Base-by-base conservation (phyloP, 2,113 vertebrate genomes). In the Potamarius usumacintae region DNA sequence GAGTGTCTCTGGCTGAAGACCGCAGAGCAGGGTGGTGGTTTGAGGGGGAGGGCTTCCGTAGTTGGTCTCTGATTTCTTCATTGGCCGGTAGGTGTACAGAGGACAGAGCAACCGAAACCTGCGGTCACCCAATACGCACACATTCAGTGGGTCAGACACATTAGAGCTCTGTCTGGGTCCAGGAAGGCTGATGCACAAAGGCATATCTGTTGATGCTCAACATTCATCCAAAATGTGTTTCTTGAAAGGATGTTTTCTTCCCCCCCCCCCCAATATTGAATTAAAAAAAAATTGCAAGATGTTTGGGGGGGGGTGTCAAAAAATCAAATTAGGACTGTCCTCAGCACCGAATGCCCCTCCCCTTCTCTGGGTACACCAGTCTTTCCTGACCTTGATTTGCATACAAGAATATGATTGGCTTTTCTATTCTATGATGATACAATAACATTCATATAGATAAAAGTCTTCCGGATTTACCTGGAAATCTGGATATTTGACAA, bases 31-130 rank as follows among this genome's bases (percentile, higher is more conserved):
- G 55, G 22, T 83, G 27, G 30, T 27, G 30, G 60, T 62, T 3
- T 80, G 71, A 7, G n/a, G 14, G 20, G 12, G 63, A 53, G 50
- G 65, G 48, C 62, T 27, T 48, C 5, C n/a, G 12, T 52, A 14
- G 71, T 42, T 53, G 74, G 42, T 67, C 17, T 86, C 86, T 76
- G 48, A 52, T 85, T 81, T 72, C 63, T 17, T 62, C 34, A 17
- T 7, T 25, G 53, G 57, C 69, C 63, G 50, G 48, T 25, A 50
- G 48, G 8, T 12, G 18, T 77, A 77, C 74, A 85, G 79, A 83
- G 42, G 78, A n/a, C 30, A 25, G 17, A 48, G 83, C 69, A 62
- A 80, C 65, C 20, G 34, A 79, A 57, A 52, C 34, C 67, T 52
- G 55, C 20, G 1, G 10, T 52, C 20, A 52, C 74, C 9, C 5